These are phyloP conservation scores for Rutpela maculata DNA, from an alignment of 2,888 invertebrate species.

Conservation along the genomic window DNA sequence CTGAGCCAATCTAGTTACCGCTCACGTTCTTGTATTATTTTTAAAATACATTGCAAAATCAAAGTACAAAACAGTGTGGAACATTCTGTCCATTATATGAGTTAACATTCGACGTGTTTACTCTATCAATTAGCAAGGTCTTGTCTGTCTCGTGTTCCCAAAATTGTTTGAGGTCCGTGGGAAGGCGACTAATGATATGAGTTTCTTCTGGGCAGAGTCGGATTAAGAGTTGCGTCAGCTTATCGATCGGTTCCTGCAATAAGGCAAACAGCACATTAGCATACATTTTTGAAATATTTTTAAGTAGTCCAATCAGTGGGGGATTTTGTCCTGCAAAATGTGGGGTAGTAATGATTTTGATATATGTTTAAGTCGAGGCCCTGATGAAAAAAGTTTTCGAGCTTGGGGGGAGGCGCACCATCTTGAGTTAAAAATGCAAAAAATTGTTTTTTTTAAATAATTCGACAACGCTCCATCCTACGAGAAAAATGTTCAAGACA, in stretches of 20 bases:
- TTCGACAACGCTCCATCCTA: no score
- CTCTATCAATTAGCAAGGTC: conserved; percentile 31
- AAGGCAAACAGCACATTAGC: not conserved
- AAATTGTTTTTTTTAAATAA: no score
- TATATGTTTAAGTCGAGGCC: no score
- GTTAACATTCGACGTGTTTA: conserved; percentile 26
- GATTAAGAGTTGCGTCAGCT: not conserved
- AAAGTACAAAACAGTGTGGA: conserved; percentile 15
- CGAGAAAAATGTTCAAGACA: no score
- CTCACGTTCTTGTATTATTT: conserved; percentile 26
- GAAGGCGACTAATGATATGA: conserved; percentile 5
- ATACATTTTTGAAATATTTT: not conserved
- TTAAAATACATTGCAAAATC: conserved; percentile 27
- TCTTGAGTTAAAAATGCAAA: no score
- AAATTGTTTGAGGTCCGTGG: conserved; percentile 31
- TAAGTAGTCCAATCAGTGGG: no score
- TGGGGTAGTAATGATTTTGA: no score
- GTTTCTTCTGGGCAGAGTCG: conserved; percentile 21
- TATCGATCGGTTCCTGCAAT: not conserved
- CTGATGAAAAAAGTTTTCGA: no score
- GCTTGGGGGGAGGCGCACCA: no score
- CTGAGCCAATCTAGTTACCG: conserved; percentile 10
- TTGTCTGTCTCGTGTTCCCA: conserved; percentile 19
- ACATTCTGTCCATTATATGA: conserved; percentile 11
- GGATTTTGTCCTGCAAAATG: no score